Conservation (phyloP, 2,797 vertebrate species). For the Tragopan temminckii region DNA sequence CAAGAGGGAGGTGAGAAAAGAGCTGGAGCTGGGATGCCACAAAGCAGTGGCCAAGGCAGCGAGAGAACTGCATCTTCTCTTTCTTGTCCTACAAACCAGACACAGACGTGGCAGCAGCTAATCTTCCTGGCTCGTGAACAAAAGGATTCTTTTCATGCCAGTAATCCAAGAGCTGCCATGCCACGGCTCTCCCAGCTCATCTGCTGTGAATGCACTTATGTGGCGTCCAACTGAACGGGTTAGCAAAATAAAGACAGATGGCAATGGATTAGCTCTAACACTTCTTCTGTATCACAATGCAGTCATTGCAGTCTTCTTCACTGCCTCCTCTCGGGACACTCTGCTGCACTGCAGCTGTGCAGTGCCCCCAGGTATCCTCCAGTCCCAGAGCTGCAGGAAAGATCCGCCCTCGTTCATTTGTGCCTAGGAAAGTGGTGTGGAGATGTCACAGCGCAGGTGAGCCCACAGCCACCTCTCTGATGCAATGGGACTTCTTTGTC, state of each 20-base stretch:
- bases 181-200: slow-evolving; percentile 67
- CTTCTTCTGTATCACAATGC: slow-evolving; percentile 79
- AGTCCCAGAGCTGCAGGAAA: not conserved
- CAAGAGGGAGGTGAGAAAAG: slow-evolving; percentile 71
- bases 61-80: slow-evolving; percentile 69
- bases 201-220: slow-evolving; percentile 78
- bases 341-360: slow-evolving; percentile 36
- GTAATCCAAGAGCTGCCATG: slow-evolving; percentile 75
- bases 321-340: slow-evolving; percentile 23
- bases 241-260: slow-evolving; percentile 85
- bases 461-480: not conserved
- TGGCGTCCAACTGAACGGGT: slow-evolving; percentile 80
- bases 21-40: slow-evolving; percentile 66
- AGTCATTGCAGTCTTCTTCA: slow-evolving; percentile 47
- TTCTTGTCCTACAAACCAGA: slow-evolving; percentile 72
- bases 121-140: slow-evolving; percentile 72
- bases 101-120: slow-evolving; percentile 69
- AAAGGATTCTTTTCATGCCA: slow-evolving; percentile 77
- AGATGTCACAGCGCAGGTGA: not conserved
- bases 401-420: fast-evolving
- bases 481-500: not conserved
- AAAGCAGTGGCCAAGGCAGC: slow-evolving; percentile 70
- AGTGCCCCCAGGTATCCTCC: not conserved
- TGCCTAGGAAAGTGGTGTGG: not conserved
- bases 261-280: slow-evolving; percentile 80